These are phyloP conservation scores for Laticauda laticaudata DNA, from an alignment of 2,113 vertebrate genomes.

Conservation along the genomic window DNA sequence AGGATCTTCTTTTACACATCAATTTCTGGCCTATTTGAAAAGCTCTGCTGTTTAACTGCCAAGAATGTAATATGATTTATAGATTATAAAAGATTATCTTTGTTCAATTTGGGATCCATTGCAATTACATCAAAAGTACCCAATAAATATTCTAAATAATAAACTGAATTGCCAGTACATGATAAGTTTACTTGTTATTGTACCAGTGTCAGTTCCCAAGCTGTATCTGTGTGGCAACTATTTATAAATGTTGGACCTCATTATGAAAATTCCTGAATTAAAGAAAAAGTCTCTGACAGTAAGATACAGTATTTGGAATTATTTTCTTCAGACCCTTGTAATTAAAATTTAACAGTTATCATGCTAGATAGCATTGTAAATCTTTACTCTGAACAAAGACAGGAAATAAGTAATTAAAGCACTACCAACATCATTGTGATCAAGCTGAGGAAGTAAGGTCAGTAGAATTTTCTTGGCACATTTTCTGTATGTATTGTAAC, in stretches of 20 bases:
- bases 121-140: neutral
- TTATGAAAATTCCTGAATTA: neutral
- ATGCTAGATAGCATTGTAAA: neutral
- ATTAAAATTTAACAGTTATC: neutral
- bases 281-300: neutral
- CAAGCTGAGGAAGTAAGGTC: neutral
- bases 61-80: neutral
- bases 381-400: neutral
- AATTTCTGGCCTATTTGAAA: neutral
- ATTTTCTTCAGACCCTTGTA: neutral
- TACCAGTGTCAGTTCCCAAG: neutral
- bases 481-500: neutral
- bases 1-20: neutral
- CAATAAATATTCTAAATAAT: neutral
- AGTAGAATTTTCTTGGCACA: neutral
- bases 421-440: neutral
- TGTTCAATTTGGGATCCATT: neutral
- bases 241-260: neutral
- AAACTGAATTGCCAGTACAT: neutral
- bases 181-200: neutral
- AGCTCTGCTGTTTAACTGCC: neutral
- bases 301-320: neutral
- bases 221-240: neutral
- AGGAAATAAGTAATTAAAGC: neutral
- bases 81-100: neutral